These are phyloP conservation scores for Callipepla californica DNA, from an alignment of 2,113 vertebrate genomes.

Conservation along the genomic window DNA sequence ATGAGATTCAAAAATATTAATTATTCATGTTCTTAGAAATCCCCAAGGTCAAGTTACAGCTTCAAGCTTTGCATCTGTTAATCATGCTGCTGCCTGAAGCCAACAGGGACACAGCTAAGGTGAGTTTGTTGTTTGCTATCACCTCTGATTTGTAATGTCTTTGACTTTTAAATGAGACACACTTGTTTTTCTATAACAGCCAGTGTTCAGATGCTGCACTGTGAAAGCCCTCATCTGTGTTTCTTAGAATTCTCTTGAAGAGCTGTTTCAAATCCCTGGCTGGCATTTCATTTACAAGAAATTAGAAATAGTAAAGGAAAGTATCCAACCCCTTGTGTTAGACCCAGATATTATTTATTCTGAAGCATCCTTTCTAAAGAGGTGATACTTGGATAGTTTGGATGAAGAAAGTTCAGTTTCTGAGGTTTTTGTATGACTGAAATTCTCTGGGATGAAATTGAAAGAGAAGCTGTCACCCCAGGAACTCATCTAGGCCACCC, in stretches of 20 bases:
- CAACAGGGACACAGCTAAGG: slow-evolving; percentile 91
- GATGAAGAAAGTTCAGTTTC: not conserved
- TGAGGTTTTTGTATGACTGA: not conserved
- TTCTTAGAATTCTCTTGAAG: not conserved
- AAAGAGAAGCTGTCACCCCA: not conserved
- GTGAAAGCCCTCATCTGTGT: not conserved
- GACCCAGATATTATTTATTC: not conserved
- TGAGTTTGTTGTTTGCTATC: slow-evolving; percentile 54
- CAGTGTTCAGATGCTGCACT: not conserved
- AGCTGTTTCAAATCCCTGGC: not conserved
- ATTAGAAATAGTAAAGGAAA: not conserved
- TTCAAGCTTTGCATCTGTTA: slow-evolving; percentile 94
- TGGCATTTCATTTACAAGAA: not conserved
- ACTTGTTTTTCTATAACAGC: not conserved
- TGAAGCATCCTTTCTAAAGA: not conserved
- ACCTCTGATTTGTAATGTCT: not conserved
- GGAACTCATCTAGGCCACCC: not conserved
- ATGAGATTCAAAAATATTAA: not conserved
- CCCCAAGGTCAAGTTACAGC: slow-evolving; percentile 86
- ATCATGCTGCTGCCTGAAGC: slow-evolving; percentile 91
- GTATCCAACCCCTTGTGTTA: not conserved
- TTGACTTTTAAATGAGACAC: not conserved
- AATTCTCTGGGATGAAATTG: not conserved
- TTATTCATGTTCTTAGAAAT: slow-evolving; percentile 82
- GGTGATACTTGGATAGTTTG: rapidly evolving